Conservation (phyloP, 2,113 vertebrate genomes). For the Scomber colias region DNA sequence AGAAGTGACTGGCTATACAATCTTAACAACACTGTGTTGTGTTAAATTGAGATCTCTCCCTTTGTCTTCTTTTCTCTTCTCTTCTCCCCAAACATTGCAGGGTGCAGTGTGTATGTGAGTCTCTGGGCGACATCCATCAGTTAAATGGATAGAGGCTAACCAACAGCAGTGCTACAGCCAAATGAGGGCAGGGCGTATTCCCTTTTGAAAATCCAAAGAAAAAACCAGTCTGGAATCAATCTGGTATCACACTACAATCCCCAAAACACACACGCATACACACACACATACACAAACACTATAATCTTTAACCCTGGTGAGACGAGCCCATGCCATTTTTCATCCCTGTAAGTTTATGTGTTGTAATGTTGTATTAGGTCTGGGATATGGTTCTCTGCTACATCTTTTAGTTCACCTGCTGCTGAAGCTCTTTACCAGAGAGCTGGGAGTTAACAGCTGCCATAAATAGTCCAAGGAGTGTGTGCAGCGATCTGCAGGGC, state of each 20-base stretch:
- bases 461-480: constrained; percentile 77
- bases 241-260: constrained; percentile 63
- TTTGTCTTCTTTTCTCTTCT: constrained; percentile 47
- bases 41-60: constrained; percentile 15
- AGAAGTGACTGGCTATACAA: constrained; percentile 29
- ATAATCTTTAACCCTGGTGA: constrained; percentile 71
- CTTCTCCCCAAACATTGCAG: constrained; percentile 50
- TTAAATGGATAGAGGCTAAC: constrained; percentile 44
- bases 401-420: constrained; percentile 77
- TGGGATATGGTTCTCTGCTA: constrained; percentile 57
- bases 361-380: constrained; percentile 73
- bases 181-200: constrained; percentile 57
- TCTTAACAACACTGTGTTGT: neutral
- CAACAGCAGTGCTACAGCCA: constrained; percentile 43
- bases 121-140: constrained; percentile 70
- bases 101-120: constrained; percentile 58
- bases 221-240: constrained; percentile 84
- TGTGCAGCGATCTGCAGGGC: constrained; percentile 58
- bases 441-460: constrained; percentile 75
- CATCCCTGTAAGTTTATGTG: constrained; percentile 71
- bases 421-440: constrained; percentile 81
- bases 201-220: constrained; percentile 68
- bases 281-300: constrained; percentile 29
- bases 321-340: constrained; percentile 70
- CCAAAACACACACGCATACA: constrained; percentile 49